phyloP scores from a whole-genome alignment of 2,888 invertebrate species.

The Tiliacea aurago region DNA sequence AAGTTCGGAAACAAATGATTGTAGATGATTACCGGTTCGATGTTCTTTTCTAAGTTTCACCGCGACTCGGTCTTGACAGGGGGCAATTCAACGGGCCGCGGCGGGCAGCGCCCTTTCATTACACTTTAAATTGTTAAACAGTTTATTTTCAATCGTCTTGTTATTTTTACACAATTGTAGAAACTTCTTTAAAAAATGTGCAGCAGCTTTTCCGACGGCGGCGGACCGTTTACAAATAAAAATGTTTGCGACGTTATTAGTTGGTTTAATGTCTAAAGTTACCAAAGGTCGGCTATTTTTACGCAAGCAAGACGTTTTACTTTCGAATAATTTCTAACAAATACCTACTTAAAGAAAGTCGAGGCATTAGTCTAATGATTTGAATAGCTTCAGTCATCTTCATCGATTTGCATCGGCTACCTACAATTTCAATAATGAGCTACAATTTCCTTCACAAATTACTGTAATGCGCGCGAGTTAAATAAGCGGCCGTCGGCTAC shows the following conservation, averaged over 20 bases:
- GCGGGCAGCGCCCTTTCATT: constrained; percentile 51
- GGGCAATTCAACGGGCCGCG: constrained; percentile 14
- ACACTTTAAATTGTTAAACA: constrained; percentile 61
- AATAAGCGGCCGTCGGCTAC: constrained; percentile 61
- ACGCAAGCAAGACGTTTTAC: background rate
- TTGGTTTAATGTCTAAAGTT: background rate
- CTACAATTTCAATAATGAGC: constrained; percentile 40
- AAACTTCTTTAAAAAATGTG: background rate
- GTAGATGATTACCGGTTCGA: constrained; percentile 20
- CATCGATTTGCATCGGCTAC: constrained; percentile 7
- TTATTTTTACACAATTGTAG: constrained; percentile 4
- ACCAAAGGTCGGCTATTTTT: background rate
- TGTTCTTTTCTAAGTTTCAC: constrained; percentile 18
- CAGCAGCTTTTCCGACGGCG: constrained; percentile 31
- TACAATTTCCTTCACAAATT: constrained; percentile 32
- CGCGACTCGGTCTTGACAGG: background rate
- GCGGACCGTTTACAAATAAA: background rate
- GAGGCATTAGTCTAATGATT: constrained; percentile 12
- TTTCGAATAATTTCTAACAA: background rate
- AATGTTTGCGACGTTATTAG: background rate
- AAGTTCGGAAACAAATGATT: constrained; percentile 30
- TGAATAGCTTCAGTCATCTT: constrained; percentile 6
- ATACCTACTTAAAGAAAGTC: background rate
- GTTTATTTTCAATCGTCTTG: constrained; percentile 34
- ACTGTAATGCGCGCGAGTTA: constrained; percentile 28